Percentiles rank a stretch among this genome's conserved stretches.
Evolutionary conservation across 2,797 vertebrate genomes (phyloP).

Genomic region (Pygocentrus nattereri): DNA sequence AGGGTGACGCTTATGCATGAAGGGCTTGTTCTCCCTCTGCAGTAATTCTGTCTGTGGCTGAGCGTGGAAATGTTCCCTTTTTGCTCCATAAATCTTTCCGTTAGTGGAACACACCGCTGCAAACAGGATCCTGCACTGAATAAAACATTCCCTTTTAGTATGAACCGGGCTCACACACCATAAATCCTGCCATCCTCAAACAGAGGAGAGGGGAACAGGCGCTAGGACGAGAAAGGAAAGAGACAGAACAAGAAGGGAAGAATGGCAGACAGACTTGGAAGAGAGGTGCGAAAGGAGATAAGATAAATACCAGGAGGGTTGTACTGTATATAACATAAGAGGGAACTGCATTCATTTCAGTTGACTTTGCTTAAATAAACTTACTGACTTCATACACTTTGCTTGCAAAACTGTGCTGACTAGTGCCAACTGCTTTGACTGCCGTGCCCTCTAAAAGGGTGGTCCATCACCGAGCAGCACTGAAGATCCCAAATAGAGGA

Average conservation of each 20-base stretch:
- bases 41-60: slow-evolving; percentile 41
- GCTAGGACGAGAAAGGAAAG: background rate
- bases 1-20: background rate
- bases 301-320: no score
- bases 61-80: slow-evolving; percentile 46
- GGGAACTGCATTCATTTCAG: no score
- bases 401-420: no score
- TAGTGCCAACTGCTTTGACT: no score
- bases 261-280: background rate
- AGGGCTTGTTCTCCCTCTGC: background rate
- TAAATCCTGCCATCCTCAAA: slow-evolving; percentile 65
- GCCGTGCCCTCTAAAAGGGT: no score
- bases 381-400: no score
- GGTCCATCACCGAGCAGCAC: no score
- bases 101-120: slow-evolving; percentile 47
- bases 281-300: background rate
- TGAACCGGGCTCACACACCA: slow-evolving; percentile 58
- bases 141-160: slow-evolving; percentile 74
- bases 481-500: no score
- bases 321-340: no score
- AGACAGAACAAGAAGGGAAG: background rate
- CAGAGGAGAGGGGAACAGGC: slow-evolving; percentile 26
- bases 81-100: slow-evolving; percentile 58
- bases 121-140: slow-evolving; percentile 68
- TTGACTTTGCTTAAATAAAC: no score